Base-by-base conservation (phyloP, 1,140 invertebrate genomes). In the Chrysopa pallens region DNA sequence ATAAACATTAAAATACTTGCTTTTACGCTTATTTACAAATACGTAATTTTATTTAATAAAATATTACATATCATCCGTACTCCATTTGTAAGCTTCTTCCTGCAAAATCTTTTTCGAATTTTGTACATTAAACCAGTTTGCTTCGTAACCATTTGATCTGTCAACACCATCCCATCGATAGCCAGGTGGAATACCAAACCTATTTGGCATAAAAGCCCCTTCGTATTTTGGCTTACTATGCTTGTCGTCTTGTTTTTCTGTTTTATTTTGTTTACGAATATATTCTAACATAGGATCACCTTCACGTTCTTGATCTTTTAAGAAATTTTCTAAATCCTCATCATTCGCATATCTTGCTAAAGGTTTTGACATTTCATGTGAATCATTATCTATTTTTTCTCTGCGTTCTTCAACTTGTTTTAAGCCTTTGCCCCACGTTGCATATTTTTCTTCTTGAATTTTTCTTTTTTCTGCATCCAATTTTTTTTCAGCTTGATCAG, bases 131-230 rank as follows among this genome's bases (percentile, higher is more conserved):
- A 95, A 92, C 67, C 80, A 84, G 56, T 86, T 79, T 53, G 84
- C 84, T 59, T 99, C 95, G 61, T 93, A 98, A 0, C 95, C 95
- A 66, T 88, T 98, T 5, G 92, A 96, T 15, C 95, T 65, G 56
- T 98, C 90, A 0, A 99, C 93, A 1, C 95, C 95, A 62, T 99
- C 95, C 95, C 95, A 99, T 31, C 91, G 68, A 62, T 92, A 82
- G 0, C 95, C 95, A 1, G 95, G 95, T 39, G 67, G 63, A 45
- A 99, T 93, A 33, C 78, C 74, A 66, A 82, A 98, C 8, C 95
- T 72, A 67, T 98, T 98, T 35, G 88, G 87, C 33, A 82, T 80
- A 50, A 68, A 84, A 23, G 78, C 74, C 4, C 90, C 90, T 54
- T 78, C 70, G 55, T 92, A 95, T 12, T 62, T 63, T 12, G 82